These are phyloP conservation scores for Tinamus major DNA, from an alignment of 2,797 vertebrate species.

Conservation along the genomic window DNA sequence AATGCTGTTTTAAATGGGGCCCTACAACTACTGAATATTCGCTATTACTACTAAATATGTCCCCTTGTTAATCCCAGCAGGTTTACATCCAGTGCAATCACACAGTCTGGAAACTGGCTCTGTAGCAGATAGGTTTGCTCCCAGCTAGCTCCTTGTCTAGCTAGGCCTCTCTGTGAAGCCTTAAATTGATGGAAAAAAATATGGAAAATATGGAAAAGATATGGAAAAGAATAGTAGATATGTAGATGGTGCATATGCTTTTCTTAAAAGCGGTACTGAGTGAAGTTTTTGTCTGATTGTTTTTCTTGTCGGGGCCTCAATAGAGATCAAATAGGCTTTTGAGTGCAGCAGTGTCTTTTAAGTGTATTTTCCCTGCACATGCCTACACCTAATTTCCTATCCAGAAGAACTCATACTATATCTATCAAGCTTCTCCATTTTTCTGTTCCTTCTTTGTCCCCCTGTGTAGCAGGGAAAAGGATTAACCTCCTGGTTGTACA, in stretches of 20 bases:
- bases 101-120: neutral
- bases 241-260: neutral
- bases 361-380: neutral
- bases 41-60: neutral
- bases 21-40: neutral
- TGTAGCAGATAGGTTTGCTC: fast-evolving
- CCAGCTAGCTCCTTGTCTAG: neutral
- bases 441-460: neutral
- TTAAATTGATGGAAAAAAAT: neutral
- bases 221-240: neutral
- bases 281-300: neutral
- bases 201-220: neutral
- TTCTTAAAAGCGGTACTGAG: neutral
- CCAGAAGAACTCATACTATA: neutral
- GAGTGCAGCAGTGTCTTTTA: neutral
- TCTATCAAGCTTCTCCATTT: neutral
- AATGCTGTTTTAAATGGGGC: neutral
- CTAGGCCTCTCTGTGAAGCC: neutral
- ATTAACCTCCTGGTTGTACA: neutral
- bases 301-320: neutral
- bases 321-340: neutral
- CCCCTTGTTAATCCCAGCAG: neutral
- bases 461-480: neutral
- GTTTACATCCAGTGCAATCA: neutral
- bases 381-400: neutral